Evolutionary conservation across 2,113 vertebrate species (phyloP), one percentile per base, ranked within the genome.

Genomic region (Callospermophilus lateralis): DNA sequence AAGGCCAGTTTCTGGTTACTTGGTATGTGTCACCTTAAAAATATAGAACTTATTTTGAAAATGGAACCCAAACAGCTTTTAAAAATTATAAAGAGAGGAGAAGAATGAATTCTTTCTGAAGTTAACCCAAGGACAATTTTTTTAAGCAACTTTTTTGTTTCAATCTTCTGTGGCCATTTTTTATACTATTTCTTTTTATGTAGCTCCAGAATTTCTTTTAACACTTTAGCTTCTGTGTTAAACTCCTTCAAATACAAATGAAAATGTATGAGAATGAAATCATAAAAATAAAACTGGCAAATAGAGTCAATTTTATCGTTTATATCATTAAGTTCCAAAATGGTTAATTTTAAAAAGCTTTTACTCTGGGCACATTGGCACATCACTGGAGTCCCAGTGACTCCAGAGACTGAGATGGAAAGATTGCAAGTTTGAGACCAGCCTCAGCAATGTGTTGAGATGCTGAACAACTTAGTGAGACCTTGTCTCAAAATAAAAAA

Each of bases 11-110:
- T 98, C 95, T 95, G 93, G 8, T 1, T 93, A 93, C 84, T 98
- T 90, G 83, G 55, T 89, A 68, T 97, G 88, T 97, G 86, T 98
- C 98, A 98, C 96, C 90, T 98, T 97, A 97, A 97, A 98, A 97
- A 89, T 89, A 95, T 65, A 97, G 74, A 74, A 73, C 85, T 93
- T 37, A n/a, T 91, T 93, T 96, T 98, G 97, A 67, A 93, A 86
- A 83, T 19, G 1, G 87, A 93, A 86, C 80, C 68, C 72, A 89
- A 95, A 65, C 45, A 53, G 48, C 87, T 97, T 97, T 83, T 74
- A 3, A 63, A 97, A 37, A 53, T 28, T 58, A 48, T n/a, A 32
- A 32, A 55, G 6, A 3, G 26, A 26, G 53, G 20, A 22, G 17
- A 61, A 12, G 4, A 42, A 37, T 88, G 58, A 70, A 84, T 67